Percentiles rank a stretch among this genome's conserved stretches.
These are phyloP conservation scores for Tricholaema leucomelas DNA, from an alignment of 2,113 vertebrate species.

Conservation along the genomic window DNA sequence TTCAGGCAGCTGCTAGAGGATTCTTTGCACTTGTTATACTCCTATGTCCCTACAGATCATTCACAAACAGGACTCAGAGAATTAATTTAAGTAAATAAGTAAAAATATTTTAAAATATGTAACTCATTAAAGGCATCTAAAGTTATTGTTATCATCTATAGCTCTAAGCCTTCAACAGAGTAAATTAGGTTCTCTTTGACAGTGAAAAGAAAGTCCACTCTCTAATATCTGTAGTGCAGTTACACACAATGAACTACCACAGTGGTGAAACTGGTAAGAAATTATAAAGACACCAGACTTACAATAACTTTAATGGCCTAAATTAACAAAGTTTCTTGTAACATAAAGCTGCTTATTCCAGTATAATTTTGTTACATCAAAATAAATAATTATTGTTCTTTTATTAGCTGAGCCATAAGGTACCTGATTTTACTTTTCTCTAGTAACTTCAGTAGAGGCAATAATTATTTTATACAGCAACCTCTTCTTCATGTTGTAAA, in stretches of 20 bases:
- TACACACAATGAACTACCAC: background rate
- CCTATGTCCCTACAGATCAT: background rate
- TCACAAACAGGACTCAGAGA: background rate
- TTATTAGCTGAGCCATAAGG: background rate
- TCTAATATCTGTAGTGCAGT: background rate
- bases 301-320: background rate
- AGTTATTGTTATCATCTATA: background rate
- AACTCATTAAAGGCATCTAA: background rate
- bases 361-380: background rate
- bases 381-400: background rate
- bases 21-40: background rate
- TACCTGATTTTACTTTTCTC: background rate
- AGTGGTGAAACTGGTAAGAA: background rate
- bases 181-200: background rate
- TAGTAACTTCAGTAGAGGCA: background rate
- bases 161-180: background rate
- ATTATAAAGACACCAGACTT: background rate
- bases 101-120: background rate
- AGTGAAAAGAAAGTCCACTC: background rate
- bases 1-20: background rate
- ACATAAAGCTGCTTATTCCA: background rate
- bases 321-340: background rate
- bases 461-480: background rate
- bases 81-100: background rate
- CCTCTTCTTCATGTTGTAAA: background rate